Conservation (phyloP, 1,140 invertebrate species). For the Drosophila mauritiana region DNA sequence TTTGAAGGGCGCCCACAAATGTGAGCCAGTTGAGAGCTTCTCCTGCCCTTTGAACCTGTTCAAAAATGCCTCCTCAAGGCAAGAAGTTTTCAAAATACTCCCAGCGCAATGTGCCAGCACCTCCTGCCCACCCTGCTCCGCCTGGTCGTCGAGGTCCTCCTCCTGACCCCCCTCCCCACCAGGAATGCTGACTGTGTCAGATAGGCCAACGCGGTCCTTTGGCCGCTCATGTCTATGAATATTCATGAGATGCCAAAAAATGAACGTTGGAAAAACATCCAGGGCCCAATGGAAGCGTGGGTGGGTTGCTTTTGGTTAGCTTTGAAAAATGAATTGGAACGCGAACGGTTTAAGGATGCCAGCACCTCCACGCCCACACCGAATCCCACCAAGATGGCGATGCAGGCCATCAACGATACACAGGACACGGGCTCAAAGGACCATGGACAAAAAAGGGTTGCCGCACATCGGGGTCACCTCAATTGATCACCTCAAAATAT, state of each 20-base stretch:
- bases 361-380: slow-evolving; percentile 10
- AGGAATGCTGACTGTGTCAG: slow-evolving; percentile 53
- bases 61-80: slow-evolving; percentile 19
- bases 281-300: slow-evolving; percentile 5
- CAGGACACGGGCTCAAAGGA: slow-evolving; percentile 13
- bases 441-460: slow-evolving; percentile 6
- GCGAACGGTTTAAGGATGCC: slow-evolving; percentile 27
- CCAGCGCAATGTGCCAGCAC: slow-evolving; percentile 16
- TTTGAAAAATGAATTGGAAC: slow-evolving; percentile 54
- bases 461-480: slow-evolving; percentile 22
- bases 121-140: neutral
- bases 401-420: slow-evolving; percentile 13
- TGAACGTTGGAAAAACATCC: slow-evolving; percentile 41
- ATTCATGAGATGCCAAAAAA: slow-evolving; percentile 78
- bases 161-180: no score
- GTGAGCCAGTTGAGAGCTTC: slow-evolving; percentile 15
- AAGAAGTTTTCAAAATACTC: slow-evolving; percentile 26
- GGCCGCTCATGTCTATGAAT: slow-evolving; percentile 78
- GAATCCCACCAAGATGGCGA: slow-evolving; percentile 4
- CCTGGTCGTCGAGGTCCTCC: neutral
- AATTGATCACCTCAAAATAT: slow-evolving; percentile 17
- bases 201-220: slow-evolving; percentile 59
- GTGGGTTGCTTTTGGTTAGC: slow-evolving; percentile 13
- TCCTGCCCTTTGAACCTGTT: no score
- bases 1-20: slow-evolving; percentile 2